Evolutionary conservation across 1,140 invertebrate genomes (phyloP).

Genomic region (Megalopta genalis): DNA sequence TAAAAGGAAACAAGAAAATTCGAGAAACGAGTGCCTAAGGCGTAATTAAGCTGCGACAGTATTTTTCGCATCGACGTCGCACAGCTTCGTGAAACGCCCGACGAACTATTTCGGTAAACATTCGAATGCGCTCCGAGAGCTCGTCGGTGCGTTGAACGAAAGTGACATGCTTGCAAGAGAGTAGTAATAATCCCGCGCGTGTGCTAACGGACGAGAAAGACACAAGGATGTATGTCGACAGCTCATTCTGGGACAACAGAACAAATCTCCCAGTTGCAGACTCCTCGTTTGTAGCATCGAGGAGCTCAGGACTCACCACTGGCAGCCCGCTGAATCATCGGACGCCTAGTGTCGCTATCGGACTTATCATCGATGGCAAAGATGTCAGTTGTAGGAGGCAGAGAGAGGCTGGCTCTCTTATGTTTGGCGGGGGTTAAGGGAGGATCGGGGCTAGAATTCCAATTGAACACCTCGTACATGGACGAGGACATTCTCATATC

Average conservation of each 20-base stretch:
- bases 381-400: conserved; percentile 79
- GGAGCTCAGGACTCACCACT: conserved; percentile 75
- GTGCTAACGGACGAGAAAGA: conserved; percentile 47
- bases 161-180: conserved; percentile 49
- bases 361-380: conserved; percentile 80
- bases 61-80: conserved; percentile 24
- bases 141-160: conserved; percentile 22
- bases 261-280: conserved; percentile 65
- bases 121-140: not conserved
- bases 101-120: not conserved
- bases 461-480: conserved; percentile 89
- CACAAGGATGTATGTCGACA: conserved; percentile 43
- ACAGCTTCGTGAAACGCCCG: not conserved
- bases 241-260: conserved; percentile 59
- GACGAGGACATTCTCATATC: conserved; percentile 86
- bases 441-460: conserved; percentile 81
- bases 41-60: not conserved
- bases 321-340: conserved; percentile 75
- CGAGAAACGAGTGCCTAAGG: not conserved
- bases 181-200: conserved; percentile 17
- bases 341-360: conserved; percentile 77
- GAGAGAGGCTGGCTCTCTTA: conserved; percentile 79
- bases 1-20: not conserved
- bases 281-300: conserved; percentile 20
- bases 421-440: conserved; percentile 78